phyloP scores from a whole-genome alignment of 2,797 vertebrate species.

The Semaprochilodus insignis region DNA sequence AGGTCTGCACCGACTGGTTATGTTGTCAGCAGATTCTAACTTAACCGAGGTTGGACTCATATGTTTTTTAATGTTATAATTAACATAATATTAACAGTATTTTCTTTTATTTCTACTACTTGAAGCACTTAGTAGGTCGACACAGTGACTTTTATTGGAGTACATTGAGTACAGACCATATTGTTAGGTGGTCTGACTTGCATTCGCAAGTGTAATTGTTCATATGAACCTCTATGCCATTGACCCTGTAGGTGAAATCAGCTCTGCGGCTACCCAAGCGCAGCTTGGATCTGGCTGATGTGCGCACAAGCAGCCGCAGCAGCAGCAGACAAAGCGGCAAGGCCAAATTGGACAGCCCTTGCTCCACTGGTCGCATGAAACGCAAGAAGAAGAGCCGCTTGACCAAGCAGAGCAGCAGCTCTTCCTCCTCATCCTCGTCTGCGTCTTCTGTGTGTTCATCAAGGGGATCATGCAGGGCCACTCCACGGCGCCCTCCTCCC shows the following conservation, averaged over 20 bases:
- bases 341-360: slow-evolving; percentile 58
- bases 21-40: too few relatives aligned
- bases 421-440: slow-evolving; percentile 76
- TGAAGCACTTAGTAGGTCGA: too few relatives aligned
- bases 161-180: too few relatives aligned
- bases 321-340: slow-evolving; percentile 25
- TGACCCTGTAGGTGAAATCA: slow-evolving; percentile 84
- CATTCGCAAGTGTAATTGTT: too few relatives aligned
- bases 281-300: slow-evolving; percentile 64
- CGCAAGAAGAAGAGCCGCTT: slow-evolving; percentile 63
- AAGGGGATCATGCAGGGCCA: slow-evolving; percentile 45
- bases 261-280: slow-evolving; percentile 83
- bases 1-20: too few relatives aligned
- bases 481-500: slow-evolving; percentile 48
- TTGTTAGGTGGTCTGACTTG: too few relatives aligned
- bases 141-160: too few relatives aligned
- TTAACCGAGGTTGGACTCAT: too few relatives aligned
- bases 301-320: slow-evolving; percentile 55
- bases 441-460: slow-evolving; percentile 78
- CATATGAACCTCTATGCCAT: neutral
- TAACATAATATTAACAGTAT: too few relatives aligned
- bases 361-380: slow-evolving; percentile 60
- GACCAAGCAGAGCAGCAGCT: slow-evolving; percentile 69
- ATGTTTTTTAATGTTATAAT: too few relatives aligned
- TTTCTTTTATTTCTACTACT: too few relatives aligned